Evolutionary conservation across 2,888 invertebrate species (phyloP), one percentile per base, ranked within the genome.

Genomic region (Plagodis pulveraria): DNA sequence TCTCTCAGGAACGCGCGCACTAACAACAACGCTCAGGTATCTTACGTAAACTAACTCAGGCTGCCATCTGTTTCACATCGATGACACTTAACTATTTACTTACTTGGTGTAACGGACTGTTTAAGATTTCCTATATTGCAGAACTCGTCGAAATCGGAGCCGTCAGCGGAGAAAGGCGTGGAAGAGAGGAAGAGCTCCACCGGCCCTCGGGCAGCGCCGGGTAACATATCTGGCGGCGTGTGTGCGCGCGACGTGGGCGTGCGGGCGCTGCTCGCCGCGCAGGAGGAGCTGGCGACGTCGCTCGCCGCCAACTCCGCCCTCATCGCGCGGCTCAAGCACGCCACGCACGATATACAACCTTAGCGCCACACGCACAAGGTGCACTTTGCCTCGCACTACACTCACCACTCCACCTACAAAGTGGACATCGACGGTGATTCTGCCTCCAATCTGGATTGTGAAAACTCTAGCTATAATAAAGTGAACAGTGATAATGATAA

Each of bases 241-340:
- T 2, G 32, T 22, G 56, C 60, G 48, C 60, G 55, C 35, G 76
- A 80, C 36, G 80, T 78, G 52, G 86, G 86, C 40, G 76, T 86
- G 73, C 81, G 84, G 56, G 87, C 84, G 45, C 75, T 88, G 70
- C 75, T 83, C 58, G 77, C 72, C 11, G 81, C 84, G 63, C 87
- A 86, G 69, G 86, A 80, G 45, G 88, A 87, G 58, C 67, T 84
- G 50, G 78, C 76, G 5, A 68, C 63, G 6, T 66, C 68, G 50
- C 58, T 79, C 53, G 75, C 78, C 34, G 66, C 67, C 71, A 80
- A 78, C 81, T 66, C 79, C 5, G 80, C 80, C 56, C 80, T 85
- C 45, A 70, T 86, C 35, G 67, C 67, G 33, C 65, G 61, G 4
- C 65, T 74, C n/a, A 48, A 61, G 42, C 64, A 56, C 56, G 63